These are phyloP conservation scores for Gymnobelideus leadbeateri DNA, from an alignment of 2,113 vertebrate genomes.

Conservation along the genomic window DNA sequence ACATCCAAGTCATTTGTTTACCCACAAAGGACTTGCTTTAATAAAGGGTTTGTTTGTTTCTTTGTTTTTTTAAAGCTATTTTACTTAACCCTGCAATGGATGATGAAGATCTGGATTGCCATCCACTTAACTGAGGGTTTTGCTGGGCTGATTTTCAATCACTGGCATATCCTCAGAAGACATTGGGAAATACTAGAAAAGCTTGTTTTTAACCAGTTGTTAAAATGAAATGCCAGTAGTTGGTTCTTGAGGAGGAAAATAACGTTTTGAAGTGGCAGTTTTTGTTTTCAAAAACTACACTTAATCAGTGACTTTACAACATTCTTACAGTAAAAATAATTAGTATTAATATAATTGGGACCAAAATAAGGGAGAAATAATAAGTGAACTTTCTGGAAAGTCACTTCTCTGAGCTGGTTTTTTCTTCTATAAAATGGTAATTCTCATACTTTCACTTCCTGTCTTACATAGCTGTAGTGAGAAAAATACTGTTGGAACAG, in stretches of 20 bases:
- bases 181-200: slow-evolving; percentile 44
- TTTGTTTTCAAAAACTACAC: slow-evolving; percentile 44
- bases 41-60: no score
- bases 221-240: slow-evolving; percentile 40
- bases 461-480: no score
- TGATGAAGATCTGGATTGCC: slow-evolving; percentile 4
- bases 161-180: slow-evolving; percentile 15
- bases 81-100: background rate
- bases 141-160: slow-evolving; percentile 40
- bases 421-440: no score
- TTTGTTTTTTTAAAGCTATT: background rate
- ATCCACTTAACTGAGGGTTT: slow-evolving; percentile 8
- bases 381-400: no score
- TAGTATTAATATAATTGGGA: slow-evolving; percentile 8
- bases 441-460: no score
- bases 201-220: slow-evolving; percentile 29
- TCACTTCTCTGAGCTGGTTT: no score
- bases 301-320: slow-evolving; percentile 37
- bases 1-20: background rate
- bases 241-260: slow-evolving; percentile 35
- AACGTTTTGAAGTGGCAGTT: slow-evolving; percentile 20
- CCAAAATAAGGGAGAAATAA: background rate
- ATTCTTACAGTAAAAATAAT: slow-evolving; percentile 47
- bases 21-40: background rate
- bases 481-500: no score